Evolutionary conservation across 2,113 vertebrate species (phyloP).

Genomic region (Scomber scombrus): DNA sequence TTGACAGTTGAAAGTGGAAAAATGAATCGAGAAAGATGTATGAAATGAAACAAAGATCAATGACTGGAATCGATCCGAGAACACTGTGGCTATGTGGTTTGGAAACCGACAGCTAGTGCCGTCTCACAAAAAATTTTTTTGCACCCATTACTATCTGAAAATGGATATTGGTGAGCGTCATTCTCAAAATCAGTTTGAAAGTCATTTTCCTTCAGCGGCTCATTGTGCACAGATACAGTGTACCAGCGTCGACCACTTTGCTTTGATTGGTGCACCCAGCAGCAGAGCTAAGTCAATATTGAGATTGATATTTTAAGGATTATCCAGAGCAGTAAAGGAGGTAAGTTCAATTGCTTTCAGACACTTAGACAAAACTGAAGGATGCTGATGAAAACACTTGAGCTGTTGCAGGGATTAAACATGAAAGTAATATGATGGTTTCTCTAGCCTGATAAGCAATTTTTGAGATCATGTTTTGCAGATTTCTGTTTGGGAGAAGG

Average conservation of each 20-base stretch:
- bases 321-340: slow-evolving; percentile 4
- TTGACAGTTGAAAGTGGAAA: no score
- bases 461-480: no score
- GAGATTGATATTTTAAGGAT: slow-evolving; percentile 12
- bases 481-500: no score
- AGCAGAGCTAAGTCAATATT: background rate
- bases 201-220: background rate
- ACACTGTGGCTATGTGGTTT: no score
- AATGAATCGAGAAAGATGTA: no score
- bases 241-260: background rate
- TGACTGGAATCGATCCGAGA: no score
- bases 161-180: no score
- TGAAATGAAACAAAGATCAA: no score
- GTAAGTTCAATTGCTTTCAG: background rate
- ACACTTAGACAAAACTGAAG: background rate
- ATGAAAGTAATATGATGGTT: background rate
- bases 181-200: slow-evolving; percentile 4
- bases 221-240: background rate
- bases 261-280: background rate
- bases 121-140: no score
- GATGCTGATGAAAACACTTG: background rate
- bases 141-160: background rate
- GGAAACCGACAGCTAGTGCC: background rate
- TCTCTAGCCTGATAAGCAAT: no score
- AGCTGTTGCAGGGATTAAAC: background rate